These are phyloP conservation scores for Notodromas monacha DNA, from an alignment of 2,888 invertebrate species.

Conservation along the genomic window DNA sequence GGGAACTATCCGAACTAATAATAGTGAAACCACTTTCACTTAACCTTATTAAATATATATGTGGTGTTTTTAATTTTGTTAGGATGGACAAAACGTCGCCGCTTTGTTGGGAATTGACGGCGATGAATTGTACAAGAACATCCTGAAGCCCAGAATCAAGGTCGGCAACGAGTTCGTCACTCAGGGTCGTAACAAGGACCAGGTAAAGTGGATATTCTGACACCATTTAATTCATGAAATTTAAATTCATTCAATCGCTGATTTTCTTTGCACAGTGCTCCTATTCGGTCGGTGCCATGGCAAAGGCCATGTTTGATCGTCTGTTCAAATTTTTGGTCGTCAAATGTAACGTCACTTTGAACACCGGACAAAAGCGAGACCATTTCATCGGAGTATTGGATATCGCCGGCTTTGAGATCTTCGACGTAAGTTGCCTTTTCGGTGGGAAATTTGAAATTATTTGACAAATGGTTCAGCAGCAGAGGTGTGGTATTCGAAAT, in stretches of 20 bases:
- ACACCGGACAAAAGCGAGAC: slow-evolving; percentile 91
- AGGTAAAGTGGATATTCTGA: slow-evolving; percentile 14
- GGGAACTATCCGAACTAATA: too few species aligned
- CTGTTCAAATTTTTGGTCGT: slow-evolving; percentile 92
- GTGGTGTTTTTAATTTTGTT: slow-evolving; percentile 13
- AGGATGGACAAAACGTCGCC: slow-evolving; percentile 78
- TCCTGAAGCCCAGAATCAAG: slow-evolving; percentile 92
- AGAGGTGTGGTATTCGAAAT: too few species aligned
- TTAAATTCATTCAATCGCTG: background rate
- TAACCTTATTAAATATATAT: too few species aligned
- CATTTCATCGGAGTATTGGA: slow-evolving; percentile 99
- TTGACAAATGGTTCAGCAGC: too few species aligned
- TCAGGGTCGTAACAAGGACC: slow-evolving; percentile 84
- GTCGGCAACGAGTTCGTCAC: slow-evolving; percentile 98
- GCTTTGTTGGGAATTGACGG: slow-evolving; percentile 65
- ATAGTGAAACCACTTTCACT: slow-evolving; percentile 10
- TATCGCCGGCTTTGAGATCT: slow-evolving; percentile 99
- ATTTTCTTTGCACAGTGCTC: slow-evolving; percentile 26
- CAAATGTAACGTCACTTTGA: slow-evolving; percentile 97
- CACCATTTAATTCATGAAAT: background rate
- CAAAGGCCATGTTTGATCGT: slow-evolving; percentile 85
- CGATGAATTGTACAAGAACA: slow-evolving; percentile 61
- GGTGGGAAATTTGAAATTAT: too few species aligned
- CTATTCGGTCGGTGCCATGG: slow-evolving; percentile 79
- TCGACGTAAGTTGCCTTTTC: slow-evolving; percentile 70